Base-by-base conservation (phyloP, 2,888 invertebrate species). In the Ophion ellenae region DNA sequence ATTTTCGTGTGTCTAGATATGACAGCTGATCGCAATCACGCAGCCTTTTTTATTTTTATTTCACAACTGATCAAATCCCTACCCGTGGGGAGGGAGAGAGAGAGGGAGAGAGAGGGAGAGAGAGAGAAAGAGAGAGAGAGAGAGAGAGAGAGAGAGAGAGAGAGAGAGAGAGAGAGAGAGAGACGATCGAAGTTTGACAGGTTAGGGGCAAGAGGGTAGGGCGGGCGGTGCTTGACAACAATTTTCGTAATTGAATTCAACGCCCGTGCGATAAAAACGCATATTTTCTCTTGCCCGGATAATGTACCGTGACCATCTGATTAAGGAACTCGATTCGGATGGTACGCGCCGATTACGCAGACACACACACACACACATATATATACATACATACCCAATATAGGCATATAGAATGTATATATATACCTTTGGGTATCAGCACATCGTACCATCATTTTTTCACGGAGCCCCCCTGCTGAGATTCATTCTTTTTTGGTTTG, bases 231-330 rank as follows among this genome's bases (percentile, higher is more conserved):
- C 67, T 17, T 36, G 28, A 63, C 45, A 9, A 67, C 66, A 63
- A 79, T 70, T 63, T 47, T 79, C n/a, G 11, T 47, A 71, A 63
- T 79, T 20, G 36, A 70, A 70, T 79, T 70, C 53, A 61, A 79
- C 70, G 69, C 61, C 32, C 45, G 20, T n/a, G 57, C 6, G 20
- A 40, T 14, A 7, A 5, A 76, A 10, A 77, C 24, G 57, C 57
- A 47, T 70, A 70, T 61, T n/a, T 63, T 45, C 47, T 61, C 61
- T 45, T 20, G 11, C 14, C 11, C 9, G 9, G 78, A 77, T 85
- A 85, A 85, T 45, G 83, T 20, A 20, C 75, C 85, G 73, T 85
- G 83, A 85, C 83, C 85, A 85, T 85, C 85, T 85, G 85, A 85
- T 85, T 85, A 85, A 73, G 79, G 66, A 66, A 64, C 57, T 69